Evolutionary conservation across 1,140 invertebrate species (phyloP).

Genomic region (Helicorthomorpha holstii): DNA sequence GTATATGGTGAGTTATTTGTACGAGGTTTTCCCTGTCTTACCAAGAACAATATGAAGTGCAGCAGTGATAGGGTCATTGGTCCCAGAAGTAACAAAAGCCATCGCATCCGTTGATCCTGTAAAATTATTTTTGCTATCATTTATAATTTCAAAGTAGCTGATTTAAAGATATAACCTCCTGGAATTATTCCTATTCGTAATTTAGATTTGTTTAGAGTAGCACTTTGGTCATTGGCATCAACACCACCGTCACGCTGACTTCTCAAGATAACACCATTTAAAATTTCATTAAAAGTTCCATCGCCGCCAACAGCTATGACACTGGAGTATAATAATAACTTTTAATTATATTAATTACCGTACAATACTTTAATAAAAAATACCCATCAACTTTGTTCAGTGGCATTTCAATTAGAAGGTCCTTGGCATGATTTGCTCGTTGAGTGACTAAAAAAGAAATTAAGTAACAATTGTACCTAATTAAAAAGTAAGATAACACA

Average conservation of each 20-base stretch:
- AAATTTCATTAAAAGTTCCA: constrained; percentile 69
- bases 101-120: constrained; percentile 68
- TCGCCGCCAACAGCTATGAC: constrained; percentile 72
- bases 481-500: not conserved
- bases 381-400: not conserved
- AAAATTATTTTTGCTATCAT: constrained; percentile 6
- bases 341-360: not conserved
- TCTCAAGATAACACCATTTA: constrained; percentile 50
- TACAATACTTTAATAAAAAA: not conserved
- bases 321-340: constrained; percentile 22
- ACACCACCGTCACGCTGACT: constrained; percentile 31
- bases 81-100: constrained; percentile 64
- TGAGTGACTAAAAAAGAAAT: not conserved
- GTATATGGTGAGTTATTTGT: no score
- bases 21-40: no score
- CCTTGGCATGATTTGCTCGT: not conserved
- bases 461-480: not conserved
- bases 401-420: not conserved
- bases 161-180: constrained; percentile 26
- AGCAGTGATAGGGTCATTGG: constrained; percentile 58
- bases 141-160: not conserved
- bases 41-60: constrained; percentile 65
- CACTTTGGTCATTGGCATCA: constrained; percentile 39
- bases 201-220: constrained; percentile 37
- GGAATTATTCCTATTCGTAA: constrained; percentile 57